Evolutionary conservation across 2,888 invertebrate species (phyloP), one percentile per base, ranked within the genome.

Genomic region (Leptopterna dolabrata): DNA sequence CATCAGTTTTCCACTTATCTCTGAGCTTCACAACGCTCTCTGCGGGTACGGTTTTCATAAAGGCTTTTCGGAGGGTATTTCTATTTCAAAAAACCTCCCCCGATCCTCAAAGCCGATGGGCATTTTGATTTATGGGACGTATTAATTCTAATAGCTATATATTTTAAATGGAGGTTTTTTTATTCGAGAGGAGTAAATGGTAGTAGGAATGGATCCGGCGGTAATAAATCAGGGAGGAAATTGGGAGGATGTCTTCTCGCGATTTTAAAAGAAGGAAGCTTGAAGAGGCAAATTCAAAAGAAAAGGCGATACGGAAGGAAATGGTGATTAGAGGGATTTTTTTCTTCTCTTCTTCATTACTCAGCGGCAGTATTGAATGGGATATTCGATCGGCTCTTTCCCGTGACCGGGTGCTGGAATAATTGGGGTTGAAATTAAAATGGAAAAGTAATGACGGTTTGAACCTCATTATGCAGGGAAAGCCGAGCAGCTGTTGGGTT

Each of bases 101-200:
- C 63, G 63, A 27, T 19, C 19, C 63, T 63, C 63, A 63, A 24
- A 24, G 63, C 73, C 81, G 47, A 81, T 81, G 51, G 51, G 45
- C 55, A 51, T 81, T 81, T 81, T 81, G 81, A 81, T 81, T 81
- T 81, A 81, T 81, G 81, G 47, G 81, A 27, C 51, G 55, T 51
- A 51, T 51, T 81, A 81, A 81, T 81, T 81, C 81, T 81, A 47
- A 51, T 51, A 55, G 81, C 73, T 36, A 73, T 73, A 73, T 73
- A 73, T 73, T 73, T 73, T 73, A 73, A 73, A 73, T 41, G 73
- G 41, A 16, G 73, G n/a, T 73, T 73, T 36, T 16, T 30, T 30
- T n/a, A n/a, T 30, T 14, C 30, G 7, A 70, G 70, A 19, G 29
- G 2, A 70, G 70, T 24, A 24, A 70, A 70, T 29, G 29, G 36